Base-by-base conservation (phyloP, 2,113 vertebrate genomes). In the Thamnophis sirtalis region DNA sequence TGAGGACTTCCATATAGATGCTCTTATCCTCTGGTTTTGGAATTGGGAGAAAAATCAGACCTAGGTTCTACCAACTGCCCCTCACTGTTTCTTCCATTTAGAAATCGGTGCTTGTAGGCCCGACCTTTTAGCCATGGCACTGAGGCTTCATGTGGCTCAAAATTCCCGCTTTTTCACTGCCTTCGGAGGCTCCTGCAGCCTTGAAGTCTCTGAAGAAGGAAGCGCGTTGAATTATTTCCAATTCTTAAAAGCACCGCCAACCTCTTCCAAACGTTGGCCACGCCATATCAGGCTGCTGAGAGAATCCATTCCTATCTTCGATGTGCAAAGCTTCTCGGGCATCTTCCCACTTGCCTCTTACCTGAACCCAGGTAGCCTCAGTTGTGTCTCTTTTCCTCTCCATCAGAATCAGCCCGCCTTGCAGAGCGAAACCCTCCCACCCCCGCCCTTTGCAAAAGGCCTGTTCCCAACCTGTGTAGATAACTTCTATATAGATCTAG, bases 391-490 rank as follows among this genome's bases (percentile, higher is more conserved):
- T 21, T 22, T 1, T 48, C 88, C 91, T 51, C 60, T 80, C 86
- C 50, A 15, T 24, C n/a, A 63, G 73, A 53, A 68, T 15, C 73
- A 85, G 84, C 28, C 91, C 92, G 60, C 1, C 4, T 24, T 43
- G 24, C 88, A 55, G 43, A 33, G 53, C n/a, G 5, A 58, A 22
- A 0, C 22, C 17, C 54, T 0, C 55, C 0, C 9, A 0, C 50
- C 1, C 38, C 3, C 0, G 43, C 0, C 43, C 26, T 8, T 85
- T 0, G 13, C 85, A 55, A 84, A 60, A 58, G 91, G 53, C 54
- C 80, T 0, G 63, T 15, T 9, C 87, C 91, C 86, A 0, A 92
- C 88, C 93, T 88, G 88, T 96, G 95, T 96, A 96, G 92, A 68
- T 89, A 50, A 43, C 33, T 89, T 89, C n/a, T 50, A 50, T 89